phyloP scores from a whole-genome alignment of 2,113 vertebrate genomes.

The Apistogramma diplotaenia region DNA sequence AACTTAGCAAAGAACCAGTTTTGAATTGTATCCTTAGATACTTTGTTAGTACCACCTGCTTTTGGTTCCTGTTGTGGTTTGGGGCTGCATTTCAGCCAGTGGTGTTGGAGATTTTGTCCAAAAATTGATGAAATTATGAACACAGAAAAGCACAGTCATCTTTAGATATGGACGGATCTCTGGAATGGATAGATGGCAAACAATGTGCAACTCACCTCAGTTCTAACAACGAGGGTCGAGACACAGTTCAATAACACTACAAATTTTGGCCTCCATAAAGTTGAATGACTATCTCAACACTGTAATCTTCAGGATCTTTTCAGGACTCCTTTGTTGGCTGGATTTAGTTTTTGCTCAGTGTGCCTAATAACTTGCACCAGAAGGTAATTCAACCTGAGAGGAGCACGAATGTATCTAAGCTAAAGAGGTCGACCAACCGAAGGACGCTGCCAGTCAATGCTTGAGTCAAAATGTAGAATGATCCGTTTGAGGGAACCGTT shows the following conservation, averaged over 20 bases:
- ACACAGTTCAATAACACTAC: neutral
- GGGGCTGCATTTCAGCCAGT: too few relatives aligned
- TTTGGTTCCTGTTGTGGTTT: neutral
- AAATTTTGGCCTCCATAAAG: neutral
- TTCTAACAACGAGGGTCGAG: neutral
- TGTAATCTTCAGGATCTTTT: neutral
- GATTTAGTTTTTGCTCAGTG: neutral
- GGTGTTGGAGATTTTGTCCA: too few relatives aligned
- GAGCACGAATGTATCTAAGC: neutral
- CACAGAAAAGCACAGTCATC: too few relatives aligned
- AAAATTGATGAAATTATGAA: too few relatives aligned
- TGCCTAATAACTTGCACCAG: neutral
- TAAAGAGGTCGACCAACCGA: neutral
- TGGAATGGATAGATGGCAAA: neutral
- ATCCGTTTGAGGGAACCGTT: neutral
- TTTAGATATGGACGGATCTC: too few relatives aligned
- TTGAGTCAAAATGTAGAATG: neutral
- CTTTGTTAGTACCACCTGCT: neutral
- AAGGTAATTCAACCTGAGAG: neutral
- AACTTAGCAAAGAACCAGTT: neutral
- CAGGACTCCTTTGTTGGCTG: neutral
- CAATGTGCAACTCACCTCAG: neutral
- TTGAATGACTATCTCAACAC: neutral
- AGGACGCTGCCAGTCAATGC: neutral
- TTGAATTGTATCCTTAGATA: neutral